Evolutionary conservation across 1,140 invertebrate species (phyloP), one percentile per base, ranked within the genome.

Genomic region (Drosophila rufa): DNA sequence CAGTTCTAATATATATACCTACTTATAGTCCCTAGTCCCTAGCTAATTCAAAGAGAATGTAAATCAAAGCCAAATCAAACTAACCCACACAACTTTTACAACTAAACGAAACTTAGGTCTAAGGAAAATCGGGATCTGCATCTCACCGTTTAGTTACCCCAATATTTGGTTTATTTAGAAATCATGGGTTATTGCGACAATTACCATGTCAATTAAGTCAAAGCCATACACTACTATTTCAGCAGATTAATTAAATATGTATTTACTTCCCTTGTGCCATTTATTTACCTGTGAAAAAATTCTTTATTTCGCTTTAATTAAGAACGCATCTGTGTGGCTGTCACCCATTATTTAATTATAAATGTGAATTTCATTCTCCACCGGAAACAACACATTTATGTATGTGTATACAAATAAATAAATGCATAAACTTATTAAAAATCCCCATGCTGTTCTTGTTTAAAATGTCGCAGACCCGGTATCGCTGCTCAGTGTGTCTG

Each of bases 181-280:
- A 40, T 6, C 17, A 57, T 71, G 19, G 1, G 30, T 36, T 66
- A 30, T 38, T 40, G 65, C 47, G 56, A 65, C 58, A 73, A 58
- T 67, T 61, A 70, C 47, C 66, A 51, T 60, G 83, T 87, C 83
- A 87, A 87, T 87, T 87, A 87, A 50, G 59, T 69, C 47, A 64
- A 51, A 45, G 40, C 15, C 68, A 47, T 14, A 36, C 42, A 48
- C 12, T 5, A 30, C 40, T 47, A 53, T 51, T 46, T 43, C 8
- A 14, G 22, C 30, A 48, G 9, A 50, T 59, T 19, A 30, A 61
- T 67, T 45, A 17, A 47, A 27, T n/a, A 64, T 60, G 48, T 27
- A 46, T 57, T 42, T 9, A 25, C 25, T 38, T 58, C 46, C 14
- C 30, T 11, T 38, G 5, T 30, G 15, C n/a, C 19, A 11, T 73